Base-by-base conservation (phyloP, 2,888 invertebrate species). In the Chydorus sphaericus region DNA sequence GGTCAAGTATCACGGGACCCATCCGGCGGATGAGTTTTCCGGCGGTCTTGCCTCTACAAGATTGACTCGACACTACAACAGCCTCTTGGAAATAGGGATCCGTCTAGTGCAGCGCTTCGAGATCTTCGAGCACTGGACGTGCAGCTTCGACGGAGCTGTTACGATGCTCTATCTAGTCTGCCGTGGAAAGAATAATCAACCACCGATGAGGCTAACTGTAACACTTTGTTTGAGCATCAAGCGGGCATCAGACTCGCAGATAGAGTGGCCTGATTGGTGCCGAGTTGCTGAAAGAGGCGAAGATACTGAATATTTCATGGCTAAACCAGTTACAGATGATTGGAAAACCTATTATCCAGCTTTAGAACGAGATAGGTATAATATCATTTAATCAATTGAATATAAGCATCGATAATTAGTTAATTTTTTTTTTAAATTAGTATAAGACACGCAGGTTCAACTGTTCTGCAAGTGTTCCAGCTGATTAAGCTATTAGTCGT, bases 281-380 rank as follows among this genome's bases (percentile, higher is more conserved):
- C 44, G 44, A 26, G 44, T 44, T 23, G 44, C 44, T 14, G 44
- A 44, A 20, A 44, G 44, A 44, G 26, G 14, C 44, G 44, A 44
- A n/a, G 28, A 44, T 4, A 23, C 28, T 23, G 44, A 44, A 44
- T 44, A 44, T 28, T 44, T 44, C 26, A 28, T 14, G 14, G 44
- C 23, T 20, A 44, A 44, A 44, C 44, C 44, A 11, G 26, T 1
- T 5, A 23, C 10, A 28, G 44, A 44, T 8, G 44, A 28, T 23
- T 44, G 44, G 44, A 23, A 28, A 14, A 11, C 44, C n/a, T 26
- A 26, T 44, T 44, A 44, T 44, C 44, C 44, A 16, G 44, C 44
- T n/a, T 10, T 44, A 28, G 44, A 44, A 44, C 44, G 44, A 23
- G 44, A 44, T 44, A 44, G n/a, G n/a, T n/a, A n/a, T n/a, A n/a